These are phyloP conservation scores for Karalla daura DNA, from an alignment of 2,797 vertebrate species.

Conservation along the genomic window DNA sequence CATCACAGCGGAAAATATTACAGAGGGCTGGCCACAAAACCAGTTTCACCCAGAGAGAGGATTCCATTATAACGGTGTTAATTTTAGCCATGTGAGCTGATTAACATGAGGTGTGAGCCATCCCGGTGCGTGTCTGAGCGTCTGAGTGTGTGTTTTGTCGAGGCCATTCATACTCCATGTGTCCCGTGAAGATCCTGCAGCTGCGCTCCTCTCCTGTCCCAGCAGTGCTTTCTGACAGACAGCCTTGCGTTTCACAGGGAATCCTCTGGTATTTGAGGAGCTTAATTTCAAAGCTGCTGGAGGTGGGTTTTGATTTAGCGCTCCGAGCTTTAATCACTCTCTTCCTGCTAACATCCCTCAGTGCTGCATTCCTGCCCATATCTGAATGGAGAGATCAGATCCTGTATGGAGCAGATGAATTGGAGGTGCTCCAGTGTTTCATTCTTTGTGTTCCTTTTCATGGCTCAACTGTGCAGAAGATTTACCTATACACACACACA, in stretches of 20 bases:
- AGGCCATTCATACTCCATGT: slow-evolving; percentile 34
- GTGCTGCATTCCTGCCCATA: slow-evolving; percentile 60
- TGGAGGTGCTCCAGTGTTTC: slow-evolving; percentile 32
- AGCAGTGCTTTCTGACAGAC: slow-evolving; percentile 49
- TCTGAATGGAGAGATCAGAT: slow-evolving; percentile 58
- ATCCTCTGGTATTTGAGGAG: slow-evolving; percentile 68
- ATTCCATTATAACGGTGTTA: slow-evolving; percentile 40
- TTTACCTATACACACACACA: background rate
- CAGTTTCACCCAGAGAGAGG: slow-evolving; percentile 10
- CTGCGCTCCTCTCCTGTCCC: slow-evolving; percentile 42
- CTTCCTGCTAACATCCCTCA: slow-evolving; percentile 51
- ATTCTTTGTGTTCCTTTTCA: slow-evolving; percentile 29
- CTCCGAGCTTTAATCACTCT: slow-evolving; percentile 65
- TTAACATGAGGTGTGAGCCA: slow-evolving; percentile 17
- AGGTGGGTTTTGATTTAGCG: slow-evolving; percentile 71
- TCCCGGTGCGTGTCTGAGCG: slow-evolving; percentile 7
- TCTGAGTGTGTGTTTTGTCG: slow-evolving; percentile 25
- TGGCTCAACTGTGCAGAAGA: slow-evolving; percentile 7
- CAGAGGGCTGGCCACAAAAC: slow-evolving; percentile 34
- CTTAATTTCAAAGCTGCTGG: slow-evolving; percentile 74
- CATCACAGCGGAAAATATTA: slow-evolving; percentile 56
- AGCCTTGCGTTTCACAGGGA: slow-evolving; percentile 65
- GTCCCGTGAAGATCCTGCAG: slow-evolving; percentile 52
- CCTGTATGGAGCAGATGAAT: slow-evolving; percentile 44
- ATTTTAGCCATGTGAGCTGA: slow-evolving; percentile 30